phyloP scores from a whole-genome alignment of 1,140 invertebrate genomes.

The Aporrectodea caliginosa region DNA sequence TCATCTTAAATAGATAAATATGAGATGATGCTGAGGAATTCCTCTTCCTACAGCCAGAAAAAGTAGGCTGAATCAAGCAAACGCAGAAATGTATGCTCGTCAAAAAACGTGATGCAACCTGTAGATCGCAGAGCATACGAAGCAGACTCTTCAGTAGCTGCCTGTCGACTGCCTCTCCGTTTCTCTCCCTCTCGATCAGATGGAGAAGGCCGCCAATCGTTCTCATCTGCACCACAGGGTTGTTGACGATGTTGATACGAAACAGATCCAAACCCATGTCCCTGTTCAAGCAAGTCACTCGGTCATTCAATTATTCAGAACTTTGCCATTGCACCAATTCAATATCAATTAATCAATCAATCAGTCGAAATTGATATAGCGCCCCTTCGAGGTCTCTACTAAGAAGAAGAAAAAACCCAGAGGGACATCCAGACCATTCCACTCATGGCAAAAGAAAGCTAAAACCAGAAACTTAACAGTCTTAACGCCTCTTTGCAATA shows the following conservation, averaged over 20 bases:
- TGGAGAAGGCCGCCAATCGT: conserved; percentile 91
- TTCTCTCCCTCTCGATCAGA: conserved; percentile 89
- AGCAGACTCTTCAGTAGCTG: conserved; percentile 89
- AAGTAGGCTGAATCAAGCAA: background rate
- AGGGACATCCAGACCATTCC: too few species aligned
- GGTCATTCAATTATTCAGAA: too few species aligned
- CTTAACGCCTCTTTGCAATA: too few species aligned
- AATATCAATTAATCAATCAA: too few species aligned
- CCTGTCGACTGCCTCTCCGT: conserved; percentile 89
- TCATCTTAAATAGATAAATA: background rate
- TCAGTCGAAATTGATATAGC: too few species aligned
- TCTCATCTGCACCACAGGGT: conserved; percentile 81
- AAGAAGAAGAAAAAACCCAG: too few species aligned
- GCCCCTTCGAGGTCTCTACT: too few species aligned
- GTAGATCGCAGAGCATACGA: conserved; percentile 91
- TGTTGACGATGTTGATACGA: conserved; percentile 84
- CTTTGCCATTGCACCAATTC: too few species aligned
- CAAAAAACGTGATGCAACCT: conserved; percentile 41
- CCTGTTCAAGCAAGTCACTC: conserved; percentile 64
- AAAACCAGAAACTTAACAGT: too few species aligned
- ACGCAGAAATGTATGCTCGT: background rate
- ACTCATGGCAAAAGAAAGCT: too few species aligned
- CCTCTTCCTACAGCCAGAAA: background rate
- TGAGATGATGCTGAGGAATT: background rate
- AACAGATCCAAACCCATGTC: conserved; percentile 96